Base-by-base conservation (phyloP, 2,888 invertebrate genomes). In the Meta bourneti region DNA sequence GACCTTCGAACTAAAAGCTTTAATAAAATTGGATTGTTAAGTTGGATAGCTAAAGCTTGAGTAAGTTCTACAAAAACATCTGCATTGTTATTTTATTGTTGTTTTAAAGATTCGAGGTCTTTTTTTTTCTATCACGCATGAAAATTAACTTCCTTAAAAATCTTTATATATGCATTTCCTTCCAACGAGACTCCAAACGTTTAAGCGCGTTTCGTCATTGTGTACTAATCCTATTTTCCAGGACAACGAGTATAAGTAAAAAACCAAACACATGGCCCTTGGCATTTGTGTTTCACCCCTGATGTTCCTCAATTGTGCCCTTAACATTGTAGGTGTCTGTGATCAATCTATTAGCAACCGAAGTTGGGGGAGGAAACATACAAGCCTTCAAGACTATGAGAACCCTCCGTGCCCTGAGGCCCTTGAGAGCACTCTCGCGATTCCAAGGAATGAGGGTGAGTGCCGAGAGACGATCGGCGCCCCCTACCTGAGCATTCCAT, bases 381-480 rank as follows among this genome's bases (percentile, higher is more conserved):
- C 97, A 97, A 95, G 97, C 98, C 94, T 98, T 98, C 96, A 97
- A 97, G 95, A 98, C 98, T 94, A 97, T 98, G 97, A 96, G 98
- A 95, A 98, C 98, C 93, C 96, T 98, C 95, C 96, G 98, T 95
- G 98, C 98, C 93, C 96, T 98, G 95, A 96, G 98, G 95, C 98
- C 98, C 94, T 96, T 98, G 94, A 96, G 98, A 95, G 98, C 98
- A 94, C 97, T 98, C 94, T 98, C 98, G 94, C 97, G 98, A 95
- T 98, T 98, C 97, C 98, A 98, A 96, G 98, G 98, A 96, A 98
- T 98, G 98, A 97, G 97, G 96, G 98, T 98, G 97, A 97, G 97
- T 97, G 92, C 92, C 92, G 88, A 84, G 88, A 72, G 92, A 90
- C 90, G 81, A 74, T 48, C 20, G 71, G 89, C n/a, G 54, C 54